Base-by-base conservation (phyloP, 2,797 vertebrate species). In the Furcifer pardalis region DNA sequence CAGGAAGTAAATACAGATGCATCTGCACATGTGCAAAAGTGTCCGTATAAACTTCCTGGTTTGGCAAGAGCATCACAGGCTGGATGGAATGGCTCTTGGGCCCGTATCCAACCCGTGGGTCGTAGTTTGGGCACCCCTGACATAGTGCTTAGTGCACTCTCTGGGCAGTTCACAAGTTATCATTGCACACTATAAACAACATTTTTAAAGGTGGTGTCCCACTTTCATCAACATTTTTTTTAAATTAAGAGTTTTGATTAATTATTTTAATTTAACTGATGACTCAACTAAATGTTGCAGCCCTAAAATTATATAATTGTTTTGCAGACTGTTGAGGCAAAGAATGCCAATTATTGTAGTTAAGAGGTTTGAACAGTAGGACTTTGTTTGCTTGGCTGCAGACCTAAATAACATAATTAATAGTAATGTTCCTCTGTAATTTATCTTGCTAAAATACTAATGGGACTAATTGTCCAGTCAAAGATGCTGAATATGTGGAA, bases 381-480 rank as follows among this genome's bases (percentile, higher is more conserved):
- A 13, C 66, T 69, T 32, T 69, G 35, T 69, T 69, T 69, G 66
- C 35, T 37, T 25, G 35, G 35, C n/a, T 56, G 6, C 32, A 32
- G 46, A n/a, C 35, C 49, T 49, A 52, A 56, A 56, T 76, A 76
- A 76, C 32, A 76, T 69, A 35, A 52, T 23, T 52, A 76, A 76
- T 52, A 76, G 46, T 56, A 76, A 56, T 8, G 52, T 32, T 23
- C 74, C 74, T 76, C 74, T 56, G 46, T 56, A 56, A 76, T 76
- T 76, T 76, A 46, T 56, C 49, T 76, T 56, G 49, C 74, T 35
- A 76, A 76, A 75, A 76, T 35, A 69, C 32, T 69, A 76, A 23
- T 56, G 32, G 49, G n/a, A 76, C 74, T 56, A 76, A 76, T 76
- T 76, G 49, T 17, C 46, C 66, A 69, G 23, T 40, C 35, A 69